A percentile compares a stretch with the other conserved stretches of the same genome.
phyloP scores from a whole-genome alignment of 2,797 vertebrate genomes.

The Neosilurus mollespiculum region DNA sequence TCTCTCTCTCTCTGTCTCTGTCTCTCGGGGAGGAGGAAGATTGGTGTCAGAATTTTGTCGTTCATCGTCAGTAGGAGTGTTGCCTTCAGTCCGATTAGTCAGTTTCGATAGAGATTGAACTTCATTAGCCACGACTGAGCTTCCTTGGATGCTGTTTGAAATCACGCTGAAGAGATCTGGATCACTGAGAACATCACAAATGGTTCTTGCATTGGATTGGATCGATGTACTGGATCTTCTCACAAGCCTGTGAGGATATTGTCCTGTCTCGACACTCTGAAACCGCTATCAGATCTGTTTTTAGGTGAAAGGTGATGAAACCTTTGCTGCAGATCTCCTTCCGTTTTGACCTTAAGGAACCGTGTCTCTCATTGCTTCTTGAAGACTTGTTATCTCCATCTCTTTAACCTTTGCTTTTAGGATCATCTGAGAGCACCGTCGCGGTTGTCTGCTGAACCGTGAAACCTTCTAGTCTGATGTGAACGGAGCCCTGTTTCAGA shows the following conservation, averaged over 20 bases:
- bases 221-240: not conserved
- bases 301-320: not conserved
- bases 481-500: not conserved
- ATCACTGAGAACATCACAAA: not conserved
- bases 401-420: not conserved
- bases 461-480: not conserved
- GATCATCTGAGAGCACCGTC: not conserved
- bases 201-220: not conserved
- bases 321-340: not conserved
- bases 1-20: constrained; percentile 6
- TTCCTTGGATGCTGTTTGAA: not conserved
- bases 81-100: not conserved
- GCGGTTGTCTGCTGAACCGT: not conserved
- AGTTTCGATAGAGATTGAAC: not conserved
- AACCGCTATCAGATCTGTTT: not conserved
- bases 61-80: not conserved
- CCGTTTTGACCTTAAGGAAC: not conserved
- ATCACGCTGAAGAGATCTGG: not conserved
- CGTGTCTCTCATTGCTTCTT: not conserved
- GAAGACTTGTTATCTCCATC: not conserved
- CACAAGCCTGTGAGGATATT: not conserved
- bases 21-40: constrained; percentile 18
- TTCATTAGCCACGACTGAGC: not conserved
- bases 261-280: not conserved
- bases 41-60: constrained; percentile 36